Conservation (phyloP, 2,113 vertebrate species). For the Chelonoidis abingdonii region DNA sequence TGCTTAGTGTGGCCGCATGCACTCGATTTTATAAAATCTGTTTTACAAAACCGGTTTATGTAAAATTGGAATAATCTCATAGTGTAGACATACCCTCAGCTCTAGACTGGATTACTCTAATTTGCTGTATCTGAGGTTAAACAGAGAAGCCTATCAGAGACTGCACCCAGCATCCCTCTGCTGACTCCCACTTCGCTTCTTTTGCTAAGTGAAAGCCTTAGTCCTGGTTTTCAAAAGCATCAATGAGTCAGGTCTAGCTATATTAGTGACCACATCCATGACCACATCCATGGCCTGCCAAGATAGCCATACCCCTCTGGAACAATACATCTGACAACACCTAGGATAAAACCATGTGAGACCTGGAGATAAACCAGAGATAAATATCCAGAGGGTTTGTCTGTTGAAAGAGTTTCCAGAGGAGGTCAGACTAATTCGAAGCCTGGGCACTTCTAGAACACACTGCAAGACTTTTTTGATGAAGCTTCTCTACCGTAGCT, state of each 20-base stretch:
- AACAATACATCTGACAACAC: slow-evolving; percentile 1
- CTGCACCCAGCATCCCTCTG: neutral
- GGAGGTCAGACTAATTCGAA: neutral
- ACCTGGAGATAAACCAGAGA: slow-evolving; percentile 20
- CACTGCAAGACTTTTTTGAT: neutral
- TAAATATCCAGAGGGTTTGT: slow-evolving; percentile 31
- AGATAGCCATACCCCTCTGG: neutral
- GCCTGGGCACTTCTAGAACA: neutral
- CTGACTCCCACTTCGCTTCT: neutral
- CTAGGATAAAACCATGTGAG: slow-evolving; percentile 34
- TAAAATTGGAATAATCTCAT: no score
- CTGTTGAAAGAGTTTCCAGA: slow-evolving; percentile 13
- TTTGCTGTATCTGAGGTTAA: neutral
- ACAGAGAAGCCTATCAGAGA: neutral
- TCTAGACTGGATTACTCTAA: neutral
- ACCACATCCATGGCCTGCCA: neutral
- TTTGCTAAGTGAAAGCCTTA: slow-evolving; percentile 25
- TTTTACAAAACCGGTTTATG: no score
- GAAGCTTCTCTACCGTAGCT: neutral
- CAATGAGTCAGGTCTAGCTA: slow-evolving; percentile 16
- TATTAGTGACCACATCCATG: slow-evolving; percentile 15
- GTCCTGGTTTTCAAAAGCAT: slow-evolving; percentile 32
- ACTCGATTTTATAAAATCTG: no score
- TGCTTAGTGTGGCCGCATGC: no score
- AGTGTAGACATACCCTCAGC: neutral